Conservation (phyloP, 1,140 invertebrate species). For the Oppia nitens region DNA sequence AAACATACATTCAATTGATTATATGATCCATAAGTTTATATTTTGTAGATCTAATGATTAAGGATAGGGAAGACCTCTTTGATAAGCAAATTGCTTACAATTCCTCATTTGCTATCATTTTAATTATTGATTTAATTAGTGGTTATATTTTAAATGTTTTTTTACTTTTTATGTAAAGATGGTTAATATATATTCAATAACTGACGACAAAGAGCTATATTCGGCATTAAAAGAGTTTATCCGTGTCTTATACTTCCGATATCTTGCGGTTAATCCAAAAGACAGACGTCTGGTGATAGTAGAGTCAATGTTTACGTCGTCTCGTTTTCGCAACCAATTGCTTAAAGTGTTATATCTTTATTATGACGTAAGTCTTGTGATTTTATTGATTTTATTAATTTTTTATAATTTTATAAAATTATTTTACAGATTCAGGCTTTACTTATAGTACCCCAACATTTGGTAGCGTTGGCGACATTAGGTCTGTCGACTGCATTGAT, state of each 20-base stretch:
- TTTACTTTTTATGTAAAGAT: slow-evolving; percentile 22
- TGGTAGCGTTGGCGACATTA: slow-evolving; percentile 56
- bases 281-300: slow-evolving; percentile 74
- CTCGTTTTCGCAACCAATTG: slow-evolving; percentile 60
- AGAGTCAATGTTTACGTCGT: slow-evolving; percentile 68
- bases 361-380: slow-evolving; percentile 78
- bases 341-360: slow-evolving; percentile 80
- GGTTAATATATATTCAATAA: slow-evolving; percentile 47
- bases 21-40: too few species aligned
- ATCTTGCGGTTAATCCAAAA: slow-evolving; percentile 76
- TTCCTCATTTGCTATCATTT: too few species aligned
- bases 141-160: slow-evolving; percentile 7
- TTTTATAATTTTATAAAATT: neutral
- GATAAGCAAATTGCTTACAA: too few species aligned
- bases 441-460: slow-evolving; percentile 54
- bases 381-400: slow-evolving; percentile 10
- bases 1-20: too few species aligned
- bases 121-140: neutral
- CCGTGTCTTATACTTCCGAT: slow-evolving; percentile 70
- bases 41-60: too few species aligned
- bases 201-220: slow-evolving; percentile 54
- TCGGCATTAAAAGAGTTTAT: slow-evolving; percentile 73
- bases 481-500: slow-evolving; percentile 59
- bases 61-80: too few species aligned
- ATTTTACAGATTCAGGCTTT: slow-evolving; percentile 40